Percentiles rank a stretch among this genome's conserved stretches.
phyloP scores from a whole-genome alignment of 1,140 invertebrate species.

The Zaprionus inermis region DNA sequence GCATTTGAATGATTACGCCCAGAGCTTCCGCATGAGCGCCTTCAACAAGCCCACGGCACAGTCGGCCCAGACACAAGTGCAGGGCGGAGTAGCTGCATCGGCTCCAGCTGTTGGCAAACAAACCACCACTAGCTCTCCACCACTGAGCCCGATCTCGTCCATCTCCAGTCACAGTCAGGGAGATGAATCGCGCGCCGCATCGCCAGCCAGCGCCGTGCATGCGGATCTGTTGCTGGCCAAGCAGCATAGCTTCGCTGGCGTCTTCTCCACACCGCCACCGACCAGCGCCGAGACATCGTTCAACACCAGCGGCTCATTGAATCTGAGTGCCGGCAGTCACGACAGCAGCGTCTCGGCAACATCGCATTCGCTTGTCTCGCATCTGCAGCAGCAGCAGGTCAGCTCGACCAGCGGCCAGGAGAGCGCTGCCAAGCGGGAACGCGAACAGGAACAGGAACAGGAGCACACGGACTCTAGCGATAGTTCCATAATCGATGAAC shows the following conservation, averaged over 20 bases:
- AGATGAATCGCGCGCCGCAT: slow-evolving; percentile 72
- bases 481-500: slow-evolving; percentile 68
- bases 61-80: slow-evolving; percentile 34
- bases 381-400: slow-evolving; percentile 82
- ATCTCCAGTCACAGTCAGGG: slow-evolving; percentile 87
- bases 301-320: slow-evolving; percentile 69
- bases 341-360: slow-evolving; percentile 52
- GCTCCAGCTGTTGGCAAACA: slow-evolving; percentile 26
- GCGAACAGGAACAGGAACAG: slow-evolving; percentile 50
- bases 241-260: slow-evolving; percentile 74
- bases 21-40: slow-evolving; percentile 78
- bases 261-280: slow-evolving; percentile 75
- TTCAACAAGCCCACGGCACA: slow-evolving; percentile 69
- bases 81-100: not conserved
- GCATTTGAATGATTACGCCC: slow-evolving; percentile 85
- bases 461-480: slow-evolving; percentile 73
- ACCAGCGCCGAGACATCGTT: slow-evolving; percentile 76
- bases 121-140: slow-evolving; percentile 84
- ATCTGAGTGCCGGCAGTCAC: slow-evolving; percentile 65
- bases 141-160: slow-evolving; percentile 88
- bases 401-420: slow-evolving; percentile 73
- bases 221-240: slow-evolving; percentile 58
- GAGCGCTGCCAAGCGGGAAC: slow-evolving; percentile 54
- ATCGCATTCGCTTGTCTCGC: slow-evolving; percentile 44
- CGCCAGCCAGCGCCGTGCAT: slow-evolving; percentile 46